A percentile compares a stretch with the other conserved stretches of the same genome.
phyloP scores from a whole-genome alignment of 23 tunicate species.

The Ciona savignyi region DNA sequence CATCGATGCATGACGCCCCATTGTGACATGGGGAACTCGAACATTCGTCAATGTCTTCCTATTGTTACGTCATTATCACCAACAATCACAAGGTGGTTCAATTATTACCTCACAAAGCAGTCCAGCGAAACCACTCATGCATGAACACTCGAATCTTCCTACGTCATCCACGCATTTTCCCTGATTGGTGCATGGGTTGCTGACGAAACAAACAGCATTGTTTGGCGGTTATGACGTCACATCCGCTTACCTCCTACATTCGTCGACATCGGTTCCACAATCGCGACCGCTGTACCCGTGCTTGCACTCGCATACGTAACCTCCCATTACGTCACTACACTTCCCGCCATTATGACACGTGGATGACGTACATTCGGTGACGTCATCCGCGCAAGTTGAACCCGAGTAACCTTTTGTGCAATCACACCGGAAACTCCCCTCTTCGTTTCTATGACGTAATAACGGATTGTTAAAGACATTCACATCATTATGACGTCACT shows the following conservation, averaged over 20 bases:
- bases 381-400: constrained; percentile 18
- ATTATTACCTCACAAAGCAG: constrained; percentile 5
- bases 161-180: constrained; percentile 15
- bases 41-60: constrained; percentile 2
- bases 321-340: constrained; percentile 11
- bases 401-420: constrained; percentile 35
- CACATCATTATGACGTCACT: not conserved
- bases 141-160: constrained; percentile 2
- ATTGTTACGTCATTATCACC: not conserved
- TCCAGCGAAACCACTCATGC: constrained; percentile 21
- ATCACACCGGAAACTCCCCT: constrained; percentile 10
- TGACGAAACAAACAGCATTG: not conserved
- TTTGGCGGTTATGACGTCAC: not conserved
- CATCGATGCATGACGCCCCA: constrained; percentile 22
- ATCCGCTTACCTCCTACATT: constrained; percentile 1
- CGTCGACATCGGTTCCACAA: not conserved
- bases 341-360: constrained; percentile 10
- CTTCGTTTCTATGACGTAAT: not conserved
- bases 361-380: constrained; percentile 25
- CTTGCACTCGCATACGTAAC: constrained; percentile 1
- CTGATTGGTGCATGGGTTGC: constrained; percentile 20
- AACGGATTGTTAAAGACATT: not conserved
- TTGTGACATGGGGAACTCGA: constrained; percentile 25
- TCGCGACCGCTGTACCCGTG: constrained; percentile 1
- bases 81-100: not conserved